Evolutionary conservation across 2,888 invertebrate species (phyloP).

Genomic region (Lasius platythorax): DNA sequence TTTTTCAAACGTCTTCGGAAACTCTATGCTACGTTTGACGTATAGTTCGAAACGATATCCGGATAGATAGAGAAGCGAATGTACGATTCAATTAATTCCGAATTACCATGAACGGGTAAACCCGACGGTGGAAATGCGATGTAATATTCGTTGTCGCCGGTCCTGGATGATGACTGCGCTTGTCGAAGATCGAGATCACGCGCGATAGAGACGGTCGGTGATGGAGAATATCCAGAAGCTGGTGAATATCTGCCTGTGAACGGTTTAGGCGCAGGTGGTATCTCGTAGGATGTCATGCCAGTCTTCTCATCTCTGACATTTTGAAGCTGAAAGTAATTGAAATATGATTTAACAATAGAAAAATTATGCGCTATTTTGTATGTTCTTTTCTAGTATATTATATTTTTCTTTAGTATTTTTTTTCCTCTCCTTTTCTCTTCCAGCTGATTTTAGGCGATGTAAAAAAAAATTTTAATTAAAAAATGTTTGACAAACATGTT

Average conservation of each 20-base stretch:
- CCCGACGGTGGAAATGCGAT: constrained; percentile 87
- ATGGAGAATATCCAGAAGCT: constrained; percentile 71
- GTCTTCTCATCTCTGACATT: constrained; percentile 79
- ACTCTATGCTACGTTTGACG: background rate
- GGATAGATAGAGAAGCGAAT: background rate
- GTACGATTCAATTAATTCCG: constrained; percentile 63
- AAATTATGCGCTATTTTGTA: background rate
- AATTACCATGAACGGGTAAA: constrained; percentile 86
- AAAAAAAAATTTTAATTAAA: background rate
- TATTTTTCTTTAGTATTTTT: background rate
- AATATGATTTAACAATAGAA: background rate
- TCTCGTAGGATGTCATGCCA: constrained; percentile 86
- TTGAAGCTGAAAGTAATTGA: constrained; percentile 68
- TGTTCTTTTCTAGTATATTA: background rate
- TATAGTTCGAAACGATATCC: background rate
- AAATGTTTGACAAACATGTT: background rate
- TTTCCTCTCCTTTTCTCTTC: background rate
- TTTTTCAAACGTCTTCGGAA: background rate
- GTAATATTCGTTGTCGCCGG: constrained; percentile 85
- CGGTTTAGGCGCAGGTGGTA: constrained; percentile 87
- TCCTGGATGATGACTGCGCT: constrained; percentile 78
- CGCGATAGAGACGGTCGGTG: constrained; percentile 72
- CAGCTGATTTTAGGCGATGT: too few relatives aligned
- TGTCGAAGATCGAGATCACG: constrained; percentile 77
- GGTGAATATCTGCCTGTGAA: constrained; percentile 82